A percentile compares a stretch with the other conserved stretches of the same genome.
Evolutionary conservation across 2,113 vertebrate genomes (phyloP).

Genomic region (Eubucco bourcierii): DNA sequence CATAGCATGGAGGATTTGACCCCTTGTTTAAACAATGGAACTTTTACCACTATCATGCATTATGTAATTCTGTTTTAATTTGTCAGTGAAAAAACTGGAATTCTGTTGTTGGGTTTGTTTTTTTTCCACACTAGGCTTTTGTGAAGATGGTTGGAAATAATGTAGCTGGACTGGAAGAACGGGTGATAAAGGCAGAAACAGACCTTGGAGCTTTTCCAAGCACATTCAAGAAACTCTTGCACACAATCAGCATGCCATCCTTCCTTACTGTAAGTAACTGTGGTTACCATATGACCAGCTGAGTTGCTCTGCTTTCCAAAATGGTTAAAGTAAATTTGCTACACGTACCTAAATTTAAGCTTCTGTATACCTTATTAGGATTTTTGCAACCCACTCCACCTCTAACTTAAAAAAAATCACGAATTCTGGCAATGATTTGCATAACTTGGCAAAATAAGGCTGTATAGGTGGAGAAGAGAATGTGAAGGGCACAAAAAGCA

Average conservation of each 20-base stretch:
- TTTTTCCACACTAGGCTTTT: slow-evolving; percentile 76
- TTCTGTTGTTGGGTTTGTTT: not conserved
- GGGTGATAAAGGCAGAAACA: slow-evolving; percentile 87
- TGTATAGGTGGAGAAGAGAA: not conserved
- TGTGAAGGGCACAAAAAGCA: not conserved
- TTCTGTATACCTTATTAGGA: not conserved
- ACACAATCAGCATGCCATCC: slow-evolving; percentile 84
- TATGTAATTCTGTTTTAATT: not conserved
- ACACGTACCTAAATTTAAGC: not conserved
- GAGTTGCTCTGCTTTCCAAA: not conserved
- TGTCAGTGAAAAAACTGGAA: not conserved
- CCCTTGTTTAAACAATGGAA: not conserved
- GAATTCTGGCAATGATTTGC: not conserved
- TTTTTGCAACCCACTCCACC: not conserved
- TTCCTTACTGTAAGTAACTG: slow-evolving; percentile 83
- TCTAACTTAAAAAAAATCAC: not conserved
- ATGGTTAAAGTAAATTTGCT: not conserved
- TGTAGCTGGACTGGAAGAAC: slow-evolving; percentile 87
- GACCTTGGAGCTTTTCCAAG: slow-evolving; percentile 86
- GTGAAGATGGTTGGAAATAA: slow-evolving; percentile 88
- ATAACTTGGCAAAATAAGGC: not conserved
- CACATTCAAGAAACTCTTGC: slow-evolving; percentile 87
- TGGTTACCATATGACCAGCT: not conserved
- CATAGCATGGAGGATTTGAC: not conserved
- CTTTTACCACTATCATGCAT: not conserved